Base-by-base conservation (phyloP, 1,140 invertebrate species). In the Delia radicum region DNA sequence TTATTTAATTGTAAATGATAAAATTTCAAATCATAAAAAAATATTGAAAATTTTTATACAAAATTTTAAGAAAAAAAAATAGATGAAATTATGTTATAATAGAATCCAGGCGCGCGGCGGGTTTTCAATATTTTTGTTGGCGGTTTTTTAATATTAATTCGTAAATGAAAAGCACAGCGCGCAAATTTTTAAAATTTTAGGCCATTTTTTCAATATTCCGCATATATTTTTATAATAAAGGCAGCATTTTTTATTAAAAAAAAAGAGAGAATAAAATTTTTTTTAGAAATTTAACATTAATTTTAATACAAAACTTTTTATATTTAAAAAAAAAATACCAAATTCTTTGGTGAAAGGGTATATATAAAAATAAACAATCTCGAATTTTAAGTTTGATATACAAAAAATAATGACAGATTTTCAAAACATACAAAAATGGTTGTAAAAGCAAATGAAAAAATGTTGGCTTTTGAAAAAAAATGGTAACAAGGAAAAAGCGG, bases 221-320 rank as follows among this genome's bases (percentile, higher is more conserved):
- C 15, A 42, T 72, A 46, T 72, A 48, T 27, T 48, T 28, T 37
- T 37, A 12, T 24, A 5, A 42, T 37, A 26, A 33, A 72, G 31
- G 69, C 69, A 72, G 69, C 69, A 42, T 31, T n/a, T n/a, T n/a
- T n/a, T n/a, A n/a, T n/a, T 72, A 26, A 33, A 29, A 33, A 10
- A 55, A 61, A 74, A 63, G 63, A 74, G 13, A 63, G 26, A 63
- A 24, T 12, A 74, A 37, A 63, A 62, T 29, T 37, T 28, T 10
- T 26, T 42, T 15, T 31, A 7, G 10, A 21, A 13, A 74, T 29
- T 62, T 33, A 62, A 18, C 28, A 72, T 48, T 46, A 7, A 42
- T 27, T 33, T 48, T n/a, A 73, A 15, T 28, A 24, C 7, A 69
- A 2, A 69, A 26, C 3, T 42, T 48, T 46, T 46, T 73, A 7